A percentile compares a stretch with the other conserved stretches of the same genome.
Evolutionary conservation across 2,113 vertebrate species (phyloP).

Genomic region (Epinephelus moara): DNA sequence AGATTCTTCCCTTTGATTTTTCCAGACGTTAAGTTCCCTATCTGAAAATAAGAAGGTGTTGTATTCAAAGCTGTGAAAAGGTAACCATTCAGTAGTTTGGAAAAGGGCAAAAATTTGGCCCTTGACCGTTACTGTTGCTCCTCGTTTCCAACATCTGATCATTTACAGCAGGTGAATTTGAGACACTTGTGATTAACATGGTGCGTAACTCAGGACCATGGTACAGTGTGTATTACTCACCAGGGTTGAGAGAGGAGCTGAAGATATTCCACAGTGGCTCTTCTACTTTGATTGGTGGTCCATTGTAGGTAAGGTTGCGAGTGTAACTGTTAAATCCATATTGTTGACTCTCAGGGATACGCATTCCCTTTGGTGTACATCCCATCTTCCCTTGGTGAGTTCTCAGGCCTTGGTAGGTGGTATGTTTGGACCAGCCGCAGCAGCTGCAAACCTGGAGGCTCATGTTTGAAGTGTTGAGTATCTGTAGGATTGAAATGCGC

Average conservation of each 20-base stretch:
- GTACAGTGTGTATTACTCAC: conserved; percentile 2
- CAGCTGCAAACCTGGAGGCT: conserved; percentile 22
- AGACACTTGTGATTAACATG: not conserved
- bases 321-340: accelerated
- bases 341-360: conserved; percentile 24
- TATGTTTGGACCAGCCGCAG: conserved; percentile 40
- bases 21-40: accelerated
- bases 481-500: not conserved
- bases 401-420: conserved; percentile 16
- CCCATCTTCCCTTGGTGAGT: conserved; percentile 56
- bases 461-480: not conserved
- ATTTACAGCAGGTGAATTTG: too few relatives aligned
- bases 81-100: too few relatives aligned
- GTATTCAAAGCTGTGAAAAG: not conserved
- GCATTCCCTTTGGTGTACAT: conserved; percentile 43
- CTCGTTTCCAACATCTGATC: too few relatives aligned
- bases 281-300: not conserved
- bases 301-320: accelerated
- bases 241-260: accelerated
- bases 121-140: too few relatives aligned
- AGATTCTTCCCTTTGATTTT: accelerated
- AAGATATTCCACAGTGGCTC: not conserved
- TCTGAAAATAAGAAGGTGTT: not conserved
- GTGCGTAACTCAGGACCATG: not conserved
- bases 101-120: too few relatives aligned